A percentile compares a stretch with the other conserved stretches of the same genome.
Evolutionary conservation across 2,888 invertebrate genomes (phyloP).

Genomic region (Xestia c-nigrum): DNA sequence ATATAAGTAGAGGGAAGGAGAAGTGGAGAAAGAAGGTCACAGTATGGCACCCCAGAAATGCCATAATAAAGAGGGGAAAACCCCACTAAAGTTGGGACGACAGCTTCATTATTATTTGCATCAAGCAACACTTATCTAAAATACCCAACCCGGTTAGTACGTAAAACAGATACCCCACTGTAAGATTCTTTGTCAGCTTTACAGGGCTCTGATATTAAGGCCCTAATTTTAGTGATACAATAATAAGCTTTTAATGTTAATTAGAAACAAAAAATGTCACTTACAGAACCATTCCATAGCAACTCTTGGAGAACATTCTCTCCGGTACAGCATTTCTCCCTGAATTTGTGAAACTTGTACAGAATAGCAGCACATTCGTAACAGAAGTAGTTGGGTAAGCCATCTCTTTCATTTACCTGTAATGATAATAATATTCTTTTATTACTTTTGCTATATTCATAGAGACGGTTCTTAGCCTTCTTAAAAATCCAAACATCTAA

Average conservation of each 20-base stretch:
- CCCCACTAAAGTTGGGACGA: no score
- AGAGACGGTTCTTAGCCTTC: background rate
- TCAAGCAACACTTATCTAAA: no score
- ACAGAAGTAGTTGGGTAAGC: conserved; percentile 81
- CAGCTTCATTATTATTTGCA: no score
- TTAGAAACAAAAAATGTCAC: conserved; percentile 12
- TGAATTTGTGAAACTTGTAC: conserved; percentile 84
- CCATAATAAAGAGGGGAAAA: no score
- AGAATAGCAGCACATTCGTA: conserved; percentile 81
- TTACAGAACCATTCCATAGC: conserved; percentile 74
- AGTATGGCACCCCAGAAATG: no score
- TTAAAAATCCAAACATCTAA: background rate
- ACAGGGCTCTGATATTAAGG: background rate
- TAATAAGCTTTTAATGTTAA: background rate
- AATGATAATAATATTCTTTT: conserved; percentile 12
- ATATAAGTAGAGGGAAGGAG: no score
- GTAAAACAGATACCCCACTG: background rate
- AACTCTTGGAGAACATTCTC: conserved; percentile 76
- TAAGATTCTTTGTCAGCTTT: background rate
- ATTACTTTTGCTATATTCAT: background rate
- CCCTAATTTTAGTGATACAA: background rate
- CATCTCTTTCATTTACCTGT: conserved; percentile 76
- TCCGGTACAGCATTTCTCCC: conserved; percentile 82
- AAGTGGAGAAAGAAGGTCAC: no score
- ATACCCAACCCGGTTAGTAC: no score